These are phyloP conservation scores for Laticauda laticaudata DNA, from an alignment of 2,113 vertebrate genomes.

Conservation along the genomic window DNA sequence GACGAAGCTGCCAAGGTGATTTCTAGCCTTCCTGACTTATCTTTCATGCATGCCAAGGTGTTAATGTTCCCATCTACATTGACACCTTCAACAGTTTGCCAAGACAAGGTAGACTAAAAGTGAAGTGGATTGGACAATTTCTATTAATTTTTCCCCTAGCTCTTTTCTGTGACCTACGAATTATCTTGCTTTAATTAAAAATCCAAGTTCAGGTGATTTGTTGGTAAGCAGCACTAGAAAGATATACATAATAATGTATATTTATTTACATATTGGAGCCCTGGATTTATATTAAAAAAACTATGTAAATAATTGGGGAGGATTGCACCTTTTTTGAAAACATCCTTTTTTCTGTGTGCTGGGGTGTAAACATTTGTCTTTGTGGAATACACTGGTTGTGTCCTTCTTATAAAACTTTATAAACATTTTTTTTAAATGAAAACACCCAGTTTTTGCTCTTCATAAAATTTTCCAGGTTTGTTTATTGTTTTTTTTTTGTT, in stretches of 20 bases:
- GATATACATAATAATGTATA: conserved; percentile 85
- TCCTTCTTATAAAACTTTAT: conserved; percentile 78
- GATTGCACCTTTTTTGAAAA: conserved; percentile 73
- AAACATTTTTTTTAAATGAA: conserved; percentile 65
- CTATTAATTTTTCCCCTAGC: conserved; percentile 51
- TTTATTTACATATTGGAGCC: conserved; percentile 86
- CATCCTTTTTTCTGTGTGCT: conserved; percentile 78
- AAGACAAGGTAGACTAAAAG: conserved; percentile 71
- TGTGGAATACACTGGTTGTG: conserved; percentile 87
- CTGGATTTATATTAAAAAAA: conserved; percentile 82
- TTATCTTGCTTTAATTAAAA: conserved; percentile 73
- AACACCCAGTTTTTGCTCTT: conserved; percentile 79
- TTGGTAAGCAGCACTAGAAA: conserved; percentile 81
- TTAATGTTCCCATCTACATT: conserved; percentile 90
- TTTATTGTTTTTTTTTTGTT: conserved; percentile 43
- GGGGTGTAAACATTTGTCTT: conserved; percentile 82
- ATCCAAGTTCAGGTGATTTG: conserved; percentile 76
- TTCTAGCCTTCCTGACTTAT: conserved; percentile 83
- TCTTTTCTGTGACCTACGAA: conserved; percentile 60
- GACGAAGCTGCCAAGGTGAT: conserved; percentile 88
- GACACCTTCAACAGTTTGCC: conserved; percentile 80
- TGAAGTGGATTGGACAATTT: conserved; percentile 65
- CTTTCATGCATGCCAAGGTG: conserved; percentile 93
- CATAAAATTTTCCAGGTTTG: conserved; percentile 77
- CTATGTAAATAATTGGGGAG: conserved; percentile 89